phyloP scores from a whole-genome alignment of 2,888 invertebrate species.

The Nephrocerus scutellatus region DNA sequence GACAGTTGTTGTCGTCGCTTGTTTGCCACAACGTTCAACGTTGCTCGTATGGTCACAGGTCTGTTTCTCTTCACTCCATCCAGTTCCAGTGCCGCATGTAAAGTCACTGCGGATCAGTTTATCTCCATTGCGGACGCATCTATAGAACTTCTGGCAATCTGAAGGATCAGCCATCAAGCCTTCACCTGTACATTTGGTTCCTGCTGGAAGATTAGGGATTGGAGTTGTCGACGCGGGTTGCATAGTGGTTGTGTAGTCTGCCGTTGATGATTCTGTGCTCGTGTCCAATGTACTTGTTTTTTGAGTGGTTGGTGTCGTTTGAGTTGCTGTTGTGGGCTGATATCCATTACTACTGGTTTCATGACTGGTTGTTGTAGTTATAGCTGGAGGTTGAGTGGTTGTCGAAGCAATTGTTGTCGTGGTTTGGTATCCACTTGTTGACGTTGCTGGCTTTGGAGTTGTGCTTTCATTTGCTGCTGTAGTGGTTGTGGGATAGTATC shows the following conservation, averaged over 20 bases:
- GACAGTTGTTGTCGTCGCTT: slow-evolving; percentile 18
- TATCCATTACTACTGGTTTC: slow-evolving; percentile 11
- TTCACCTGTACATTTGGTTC: slow-evolving; percentile 50
- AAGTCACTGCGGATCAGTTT: slow-evolving; percentile 55
- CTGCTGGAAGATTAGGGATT: slow-evolving; percentile 37
- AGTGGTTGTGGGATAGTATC: slow-evolving; percentile 5
- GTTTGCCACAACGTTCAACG: slow-evolving; percentile 35
- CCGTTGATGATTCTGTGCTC: slow-evolving; percentile 15
- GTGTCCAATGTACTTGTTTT: too few species aligned
- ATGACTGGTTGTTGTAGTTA: slow-evolving; percentile 1
- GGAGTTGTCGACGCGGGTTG: slow-evolving; percentile 27
- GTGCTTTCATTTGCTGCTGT: slow-evolving; percentile 9
- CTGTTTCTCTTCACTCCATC: slow-evolving; percentile 60
- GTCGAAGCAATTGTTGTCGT: slow-evolving; percentile 8
- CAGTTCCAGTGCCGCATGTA: slow-evolving; percentile 59
- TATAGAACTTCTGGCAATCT: slow-evolving; percentile 55
- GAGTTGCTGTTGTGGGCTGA: slow-evolving; percentile 12
- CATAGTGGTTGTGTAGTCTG: slow-evolving; percentile 23
- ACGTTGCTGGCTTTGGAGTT: slow-evolving; percentile 4
- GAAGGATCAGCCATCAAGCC: slow-evolving; percentile 59
- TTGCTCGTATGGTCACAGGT: slow-evolving; percentile 53
- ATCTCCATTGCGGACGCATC: slow-evolving; percentile 52
- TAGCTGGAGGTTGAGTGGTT: slow-evolving; percentile 9
- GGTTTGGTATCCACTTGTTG: slow-evolving; percentile 12
- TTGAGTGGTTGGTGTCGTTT: slow-evolving; percentile 7